Evolutionary conservation across 1,140 invertebrate species (phyloP).

Genomic region (Leucophenga varia): DNA sequence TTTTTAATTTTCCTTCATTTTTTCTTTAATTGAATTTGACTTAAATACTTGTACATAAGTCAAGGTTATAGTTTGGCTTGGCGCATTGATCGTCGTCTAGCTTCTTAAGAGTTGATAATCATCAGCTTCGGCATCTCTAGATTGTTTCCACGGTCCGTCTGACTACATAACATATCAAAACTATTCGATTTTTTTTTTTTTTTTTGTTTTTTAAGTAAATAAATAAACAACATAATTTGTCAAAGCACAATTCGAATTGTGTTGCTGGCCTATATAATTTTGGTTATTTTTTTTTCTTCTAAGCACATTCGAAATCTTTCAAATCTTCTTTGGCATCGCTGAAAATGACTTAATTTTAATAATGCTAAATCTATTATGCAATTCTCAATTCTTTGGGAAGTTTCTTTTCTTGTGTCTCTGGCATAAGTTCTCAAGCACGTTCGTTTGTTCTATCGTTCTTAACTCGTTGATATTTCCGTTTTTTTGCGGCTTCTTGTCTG

Average conservation of each 20-base stretch:
- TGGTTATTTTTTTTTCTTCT: background rate
- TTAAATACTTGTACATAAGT: constrained; percentile 21
- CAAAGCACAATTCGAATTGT: no score
- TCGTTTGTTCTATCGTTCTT: background rate
- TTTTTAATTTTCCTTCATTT: no score
- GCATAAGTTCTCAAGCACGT: no score
- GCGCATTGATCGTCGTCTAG: background rate
- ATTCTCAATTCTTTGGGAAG: no score
- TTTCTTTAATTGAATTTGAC: constrained; percentile 52
- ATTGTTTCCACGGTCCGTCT: no score
- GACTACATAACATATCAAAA: no score
- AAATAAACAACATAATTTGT: no score
- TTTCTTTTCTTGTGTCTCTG: no score
- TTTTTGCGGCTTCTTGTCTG: constrained; percentile 11
- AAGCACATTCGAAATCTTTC: constrained; percentile 38
- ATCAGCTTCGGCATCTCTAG: constrained; percentile 5
- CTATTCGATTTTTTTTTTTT: no score
- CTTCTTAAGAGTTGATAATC: constrained; percentile 35
- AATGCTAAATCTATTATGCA: background rate
- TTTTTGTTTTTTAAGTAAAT: no score
- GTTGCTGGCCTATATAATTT: background rate
- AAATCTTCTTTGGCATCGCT: constrained; percentile 48
- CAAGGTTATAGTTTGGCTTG: constrained; percentile 22
- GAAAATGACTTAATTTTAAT: constrained; percentile 12
- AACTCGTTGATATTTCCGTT: constrained; percentile 33